phyloP scores from a whole-genome alignment of 2,888 invertebrate species.

The Ormyrus thymus region DNA sequence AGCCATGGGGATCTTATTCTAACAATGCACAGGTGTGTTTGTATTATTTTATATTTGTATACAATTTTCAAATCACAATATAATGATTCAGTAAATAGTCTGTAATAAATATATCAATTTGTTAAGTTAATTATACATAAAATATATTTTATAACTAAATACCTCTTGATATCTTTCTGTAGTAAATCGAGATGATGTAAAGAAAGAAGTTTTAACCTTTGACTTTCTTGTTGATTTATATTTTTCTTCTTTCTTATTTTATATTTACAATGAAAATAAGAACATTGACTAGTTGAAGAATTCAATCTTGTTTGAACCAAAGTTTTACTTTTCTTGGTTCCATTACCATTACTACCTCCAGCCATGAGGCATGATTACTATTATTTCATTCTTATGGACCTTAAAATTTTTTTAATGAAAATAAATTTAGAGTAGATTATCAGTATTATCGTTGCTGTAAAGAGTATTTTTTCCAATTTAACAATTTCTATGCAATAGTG shows the following conservation, averaged over 20 bases:
- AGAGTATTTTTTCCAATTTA: not conserved
- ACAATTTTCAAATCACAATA: conserved; percentile 80
- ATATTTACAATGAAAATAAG: conserved; percentile 41
- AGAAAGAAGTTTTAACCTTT: conserved; percentile 62
- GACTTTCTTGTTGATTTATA: conserved; percentile 55
- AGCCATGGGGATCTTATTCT: conserved; percentile 79
- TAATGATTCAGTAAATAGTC: conserved; percentile 80
- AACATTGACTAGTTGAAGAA: conserved; percentile 55
- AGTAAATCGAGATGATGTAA: conserved; percentile 62
- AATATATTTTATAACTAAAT: conserved; percentile 4
- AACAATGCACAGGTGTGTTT: conserved; percentile 79
- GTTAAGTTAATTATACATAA: not conserved
- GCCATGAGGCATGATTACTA: conserved; percentile 72
- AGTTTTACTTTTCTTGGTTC: conserved; percentile 69
- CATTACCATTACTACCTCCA: conserved; percentile 65
- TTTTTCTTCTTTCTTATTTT: conserved; percentile 22
- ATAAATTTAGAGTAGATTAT: not conserved
- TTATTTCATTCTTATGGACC: conserved; percentile 68
- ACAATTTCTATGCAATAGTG: not conserved
- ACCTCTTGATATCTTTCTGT: conserved; percentile 67
- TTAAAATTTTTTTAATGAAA: conserved; percentile 57
- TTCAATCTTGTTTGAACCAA: conserved; percentile 64
- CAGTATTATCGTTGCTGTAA: too few relatives aligned
- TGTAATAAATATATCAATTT: conserved; percentile 26
- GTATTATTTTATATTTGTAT: conserved; percentile 78